Evolutionary conservation across 2,113 vertebrate genomes (phyloP).

Genomic region (Pipra filicauda): DNA sequence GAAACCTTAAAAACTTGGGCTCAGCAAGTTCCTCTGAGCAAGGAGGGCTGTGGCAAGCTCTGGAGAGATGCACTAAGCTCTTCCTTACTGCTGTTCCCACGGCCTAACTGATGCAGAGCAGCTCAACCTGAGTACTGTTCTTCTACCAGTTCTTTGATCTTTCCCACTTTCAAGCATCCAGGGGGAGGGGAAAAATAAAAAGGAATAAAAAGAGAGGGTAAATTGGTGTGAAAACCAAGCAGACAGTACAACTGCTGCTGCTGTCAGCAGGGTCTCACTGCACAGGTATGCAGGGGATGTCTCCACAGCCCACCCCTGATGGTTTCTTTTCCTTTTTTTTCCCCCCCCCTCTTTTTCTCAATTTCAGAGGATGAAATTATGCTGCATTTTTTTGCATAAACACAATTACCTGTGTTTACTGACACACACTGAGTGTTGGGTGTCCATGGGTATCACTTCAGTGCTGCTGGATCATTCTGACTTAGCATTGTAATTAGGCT

Average conservation of each 20-base stretch:
- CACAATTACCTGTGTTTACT: conserved; percentile 26
- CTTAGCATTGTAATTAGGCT: conserved; percentile 18
- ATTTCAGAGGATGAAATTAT: not conserved
- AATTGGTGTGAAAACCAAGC: not conserved
- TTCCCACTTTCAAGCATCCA: not conserved
- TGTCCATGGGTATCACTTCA: not conserved
- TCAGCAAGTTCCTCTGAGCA: not conserved
- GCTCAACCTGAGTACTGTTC: not conserved
- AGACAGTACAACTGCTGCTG: not conserved
- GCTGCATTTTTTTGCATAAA: not conserved
- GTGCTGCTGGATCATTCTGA: not conserved
- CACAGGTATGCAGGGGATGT: not conserved
- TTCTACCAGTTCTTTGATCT: not conserved
- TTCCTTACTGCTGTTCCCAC: not conserved
- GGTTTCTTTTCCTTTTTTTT: not conserved
- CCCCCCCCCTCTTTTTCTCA: not conserved
- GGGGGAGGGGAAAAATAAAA: fast-evolving
- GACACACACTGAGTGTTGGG: not conserved
- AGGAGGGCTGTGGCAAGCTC: not conserved
- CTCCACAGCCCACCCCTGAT: not conserved
- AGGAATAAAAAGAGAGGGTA: not conserved
- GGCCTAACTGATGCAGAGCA: not conserved
- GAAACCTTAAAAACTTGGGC: not conserved
- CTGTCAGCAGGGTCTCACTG: not conserved
- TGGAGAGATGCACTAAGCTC: not conserved